Evolutionary conservation across 2,113 vertebrate species (phyloP).

Genomic region (Bambusicola thoracicus): DNA sequence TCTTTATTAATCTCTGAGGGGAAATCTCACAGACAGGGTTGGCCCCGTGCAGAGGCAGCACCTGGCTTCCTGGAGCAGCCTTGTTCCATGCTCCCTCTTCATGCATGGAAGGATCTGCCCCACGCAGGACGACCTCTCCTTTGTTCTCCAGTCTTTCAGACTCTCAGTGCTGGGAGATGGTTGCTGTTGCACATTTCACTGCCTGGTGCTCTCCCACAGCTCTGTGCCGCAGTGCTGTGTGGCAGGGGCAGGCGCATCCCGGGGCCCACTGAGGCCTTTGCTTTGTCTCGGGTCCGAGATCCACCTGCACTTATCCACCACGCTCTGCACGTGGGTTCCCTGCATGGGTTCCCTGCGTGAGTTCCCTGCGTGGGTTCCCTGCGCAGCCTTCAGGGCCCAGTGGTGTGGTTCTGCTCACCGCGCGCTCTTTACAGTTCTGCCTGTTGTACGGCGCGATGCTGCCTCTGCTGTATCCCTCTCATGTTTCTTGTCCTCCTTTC

Average conservation of each 20-base stretch:
- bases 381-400: no score
- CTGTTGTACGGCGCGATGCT: rapidly evolving
- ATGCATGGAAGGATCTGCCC: not conserved
- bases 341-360: no score
- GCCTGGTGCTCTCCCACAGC: no score
- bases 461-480: not conserved
- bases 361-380: no score
- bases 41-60: not conserved
- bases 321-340: not conserved
- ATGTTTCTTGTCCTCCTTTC: not conserved
- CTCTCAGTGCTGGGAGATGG: not conserved
- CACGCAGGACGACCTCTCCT: not conserved
- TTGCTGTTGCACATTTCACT: not conserved
- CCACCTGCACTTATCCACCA: not conserved
- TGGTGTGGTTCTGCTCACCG: not conserved
- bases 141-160: not conserved
- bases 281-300: not conserved
- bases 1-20: not conserved
- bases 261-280: not conserved
- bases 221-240: not conserved
- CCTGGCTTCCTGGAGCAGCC: not conserved
- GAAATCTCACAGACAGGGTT: rapidly evolving
- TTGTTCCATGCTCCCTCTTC: not conserved
- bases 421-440: rapidly evolving
- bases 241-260: no score